phyloP scores from a whole-genome alignment of 2,888 invertebrate genomes.

The Trissolcus japonicus region DNA sequence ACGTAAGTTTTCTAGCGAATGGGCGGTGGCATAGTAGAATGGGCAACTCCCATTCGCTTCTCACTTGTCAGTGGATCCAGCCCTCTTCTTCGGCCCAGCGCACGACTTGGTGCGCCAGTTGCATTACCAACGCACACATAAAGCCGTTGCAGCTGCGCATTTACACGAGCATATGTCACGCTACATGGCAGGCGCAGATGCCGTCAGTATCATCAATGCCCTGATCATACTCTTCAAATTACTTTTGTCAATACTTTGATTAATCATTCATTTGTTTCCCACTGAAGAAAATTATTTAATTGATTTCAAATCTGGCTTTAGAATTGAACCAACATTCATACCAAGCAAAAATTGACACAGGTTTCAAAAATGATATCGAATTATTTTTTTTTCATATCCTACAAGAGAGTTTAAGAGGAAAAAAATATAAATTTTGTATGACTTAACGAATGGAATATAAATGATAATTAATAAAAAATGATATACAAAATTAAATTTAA shows the following conservation, averaged over 20 bases:
- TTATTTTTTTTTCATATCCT: too few species aligned
- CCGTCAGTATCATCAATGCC: slow-evolving; percentile 58
- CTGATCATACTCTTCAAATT: slow-evolving; percentile 18
- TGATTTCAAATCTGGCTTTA: not conserved
- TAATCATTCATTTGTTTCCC: not conserved
- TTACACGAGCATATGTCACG: slow-evolving; percentile 54
- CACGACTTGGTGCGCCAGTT: slow-evolving; percentile 48
- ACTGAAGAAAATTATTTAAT: not conserved
- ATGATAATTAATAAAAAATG: too few species aligned
- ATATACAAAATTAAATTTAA: too few species aligned
- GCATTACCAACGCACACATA: slow-evolving; percentile 52
- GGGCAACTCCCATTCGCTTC: slow-evolving; percentile 72
- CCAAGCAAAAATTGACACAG: too few species aligned
- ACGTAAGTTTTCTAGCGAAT: slow-evolving; percentile 62
- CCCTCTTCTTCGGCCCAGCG: slow-evolving; percentile 64
- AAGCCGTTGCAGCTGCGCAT: slow-evolving; percentile 55
- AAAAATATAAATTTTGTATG: too few species aligned
- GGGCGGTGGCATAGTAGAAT: slow-evolving; percentile 72
- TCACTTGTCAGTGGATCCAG: slow-evolving; percentile 66
- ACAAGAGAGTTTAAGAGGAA: too few species aligned
- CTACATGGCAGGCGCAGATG: slow-evolving; percentile 62
- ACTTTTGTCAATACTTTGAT: slow-evolving; percentile 1
- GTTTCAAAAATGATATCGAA: too few species aligned
- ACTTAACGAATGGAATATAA: too few species aligned
- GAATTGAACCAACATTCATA: too few species aligned